Base-by-base conservation (phyloP, 2,113 vertebrate genomes). In the Mystacornis crossleyi region DNA sequence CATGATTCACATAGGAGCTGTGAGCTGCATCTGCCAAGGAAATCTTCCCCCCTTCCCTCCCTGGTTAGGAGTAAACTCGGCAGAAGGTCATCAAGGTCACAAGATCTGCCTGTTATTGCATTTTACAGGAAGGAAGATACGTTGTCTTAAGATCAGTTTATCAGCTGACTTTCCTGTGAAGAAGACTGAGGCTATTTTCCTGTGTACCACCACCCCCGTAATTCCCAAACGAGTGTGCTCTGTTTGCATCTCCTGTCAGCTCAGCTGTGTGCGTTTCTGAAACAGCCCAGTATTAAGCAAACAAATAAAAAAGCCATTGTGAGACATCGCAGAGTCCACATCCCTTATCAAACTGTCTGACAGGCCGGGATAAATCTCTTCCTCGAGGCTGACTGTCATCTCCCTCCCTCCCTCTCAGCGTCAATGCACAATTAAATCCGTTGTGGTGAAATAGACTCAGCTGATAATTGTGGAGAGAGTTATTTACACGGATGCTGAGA, bases 81-180 rank as follows among this genome's bases (percentile, higher is more conserved):
- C 93, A 84, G 79, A 86, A 95, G 97, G 96, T 95, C 95, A 91
- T 53, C 40, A 42, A 75, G 94, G 92, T 97, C 96, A 95, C 72
- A 94, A 97, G 96, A 95, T 96, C 95, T 95, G 94, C 86, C 75
- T 96, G 97, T 89, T 96, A 96, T 71, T 97, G 93, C 91, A 55
- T 95, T 97, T 97, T 97, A 95, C 96, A 97, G 97, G 98, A 97
- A 98, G 98, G 98, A 98, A 98, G 98, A 98, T 96, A 96, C 75
- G 90, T 94, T 96, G 97, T 96, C 97, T 97, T 74, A 93, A 96
- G 96, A 98, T 97, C 97, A 95, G 96, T 95, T 98, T 98, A 98
- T 98, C 97, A 97, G 97, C 96, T 75, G 96, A 97, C 97, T 98
- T 98, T 97, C 98, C 97, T 97, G 97, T 92, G 98, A 97, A 97